phyloP scores from a whole-genome alignment of 2,888 invertebrate genomes.

The Philereme vetulata region DNA sequence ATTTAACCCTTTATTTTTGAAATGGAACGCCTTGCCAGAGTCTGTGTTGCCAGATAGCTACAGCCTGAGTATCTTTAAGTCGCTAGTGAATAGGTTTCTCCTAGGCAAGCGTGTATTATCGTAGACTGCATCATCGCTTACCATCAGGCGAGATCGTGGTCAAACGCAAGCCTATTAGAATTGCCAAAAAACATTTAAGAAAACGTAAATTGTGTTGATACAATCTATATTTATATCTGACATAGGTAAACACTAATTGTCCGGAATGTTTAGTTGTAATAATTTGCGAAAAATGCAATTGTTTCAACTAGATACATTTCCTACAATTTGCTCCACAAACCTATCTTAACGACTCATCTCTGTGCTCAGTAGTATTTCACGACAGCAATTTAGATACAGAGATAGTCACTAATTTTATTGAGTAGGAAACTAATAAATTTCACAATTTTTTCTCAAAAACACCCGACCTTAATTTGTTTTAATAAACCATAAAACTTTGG shows the following conservation, averaged over 20 bases:
- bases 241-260: not conserved
- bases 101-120: too few relatives aligned
- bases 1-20: too few relatives aligned
- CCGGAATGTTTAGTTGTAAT: too few relatives aligned
- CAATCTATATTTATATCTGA: not conserved
- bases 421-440: constrained; percentile 78
- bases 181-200: too few relatives aligned
- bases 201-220: too few relatives aligned
- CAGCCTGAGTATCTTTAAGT: too few relatives aligned
- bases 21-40: too few relatives aligned
- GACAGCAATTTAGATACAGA: constrained; percentile 66
- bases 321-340: constrained; percentile 33
- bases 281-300: constrained; percentile 19
- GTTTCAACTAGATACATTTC: constrained; percentile 6
- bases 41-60: too few relatives aligned
- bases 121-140: too few relatives aligned
- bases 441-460: constrained; percentile 49
- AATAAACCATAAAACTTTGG: constrained; percentile 75
- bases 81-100: too few relatives aligned
- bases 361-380: constrained; percentile 56
- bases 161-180: too few relatives aligned
- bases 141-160: too few relatives aligned
- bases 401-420: constrained; percentile 75
- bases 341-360: constrained; percentile 61
- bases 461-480: constrained; percentile 71